Base-by-base conservation (phyloP, 2,888 invertebrate genomes). In the Rotaria socialis region DNA sequence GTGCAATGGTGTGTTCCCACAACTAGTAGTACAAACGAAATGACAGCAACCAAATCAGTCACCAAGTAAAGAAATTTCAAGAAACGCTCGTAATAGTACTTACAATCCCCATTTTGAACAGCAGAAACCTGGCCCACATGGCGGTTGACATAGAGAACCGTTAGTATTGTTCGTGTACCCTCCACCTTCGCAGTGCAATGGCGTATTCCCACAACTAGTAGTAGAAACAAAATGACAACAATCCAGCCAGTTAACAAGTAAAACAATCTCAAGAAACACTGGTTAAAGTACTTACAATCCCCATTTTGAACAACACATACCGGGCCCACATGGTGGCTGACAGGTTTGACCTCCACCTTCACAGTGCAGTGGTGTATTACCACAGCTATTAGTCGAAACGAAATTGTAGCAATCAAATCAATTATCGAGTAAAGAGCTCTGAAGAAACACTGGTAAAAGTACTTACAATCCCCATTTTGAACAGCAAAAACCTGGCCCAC, bases 401-500 rank as follows among this genome's bases (percentile, higher is more conserved):
- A 2, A 35, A 35, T 2, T 1, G 2, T 35, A 35, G 35, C 35
- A 35, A 35, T 35, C 35, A 35, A 35, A 35, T 2, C 35, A 2
- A 1, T 35, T 35, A 35, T 35, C 1, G 2, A 2, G 35, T 35
- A 35, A 35, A 35, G 35, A 35, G 2, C 1, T 35, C 35, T 35
- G 2, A 2, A 35, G 1, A 35, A 35, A 35, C 2, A 35, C 2
- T 19, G 2, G 5, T 0, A 55, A 55, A 55, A 55, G 10, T 60
- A 60, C 60, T 60, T 11, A 60, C 60, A 60, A 60, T 60, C 60
- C 60, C 60, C 60, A 60, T 60, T 60, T 60, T 60, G 60, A 60
- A 60, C 60, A 60, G 27, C 60, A 60, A 10, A 24, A 11, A 3
- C 60, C 60, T 10, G 60, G 24, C 14, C 27, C 27, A 60, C 60